Base-by-base conservation (phyloP, 2,888 invertebrate genomes). In the Seira ritae region DNA sequence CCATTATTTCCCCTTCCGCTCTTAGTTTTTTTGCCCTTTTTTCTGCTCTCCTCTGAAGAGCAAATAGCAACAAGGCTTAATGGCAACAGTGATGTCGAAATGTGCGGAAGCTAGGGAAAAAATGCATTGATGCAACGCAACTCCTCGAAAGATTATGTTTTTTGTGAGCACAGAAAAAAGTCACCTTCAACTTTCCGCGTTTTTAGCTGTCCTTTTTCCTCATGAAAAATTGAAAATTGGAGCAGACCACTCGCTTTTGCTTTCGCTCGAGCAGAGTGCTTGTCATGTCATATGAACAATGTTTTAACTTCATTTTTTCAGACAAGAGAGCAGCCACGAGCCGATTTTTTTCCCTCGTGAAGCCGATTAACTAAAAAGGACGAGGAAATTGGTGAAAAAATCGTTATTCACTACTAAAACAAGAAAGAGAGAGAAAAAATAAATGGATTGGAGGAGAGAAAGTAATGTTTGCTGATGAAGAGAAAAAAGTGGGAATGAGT, bases 201-300 rank as follows among this genome's bases (percentile, higher is more conserved):
- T 77, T 71, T 65, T 20, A 15, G 72, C 37, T 24, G 37, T 78
- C 22, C 66, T 71, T 65, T 22, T 71, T 78, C 66, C 50, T 71
- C 74, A 74, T 80, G 74, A 80, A 80, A 80, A 80, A 68, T 68
- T 68, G 74, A 73, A 69, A 73, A 37, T 62, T 80, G 62, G 73
- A 80, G 74, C 68, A 65, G 46, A 17, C 62, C 17, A 17, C 62
- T 62, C 17, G 62, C 17, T n/a, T 62, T 4, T 15, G 4, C 4
- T n/a, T 6, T n/a, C 4, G 15, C 17, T n/a, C 23, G 12, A n/a
- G n/a, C n/a, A n/a, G n/a, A n/a, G n/a, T n/a, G n/a, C n/a, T n/a
- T n/a, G n/a, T n/a, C n/a, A n/a, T n/a, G n/a, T n/a, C n/a, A n/a
- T n/a, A n/a, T n/a, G n/a, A n/a, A n/a, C n/a, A n/a, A n/a, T n/a